Conservation (phyloP, 2,797 vertebrate species). For the Kryptolebias ocellatus region DNA sequence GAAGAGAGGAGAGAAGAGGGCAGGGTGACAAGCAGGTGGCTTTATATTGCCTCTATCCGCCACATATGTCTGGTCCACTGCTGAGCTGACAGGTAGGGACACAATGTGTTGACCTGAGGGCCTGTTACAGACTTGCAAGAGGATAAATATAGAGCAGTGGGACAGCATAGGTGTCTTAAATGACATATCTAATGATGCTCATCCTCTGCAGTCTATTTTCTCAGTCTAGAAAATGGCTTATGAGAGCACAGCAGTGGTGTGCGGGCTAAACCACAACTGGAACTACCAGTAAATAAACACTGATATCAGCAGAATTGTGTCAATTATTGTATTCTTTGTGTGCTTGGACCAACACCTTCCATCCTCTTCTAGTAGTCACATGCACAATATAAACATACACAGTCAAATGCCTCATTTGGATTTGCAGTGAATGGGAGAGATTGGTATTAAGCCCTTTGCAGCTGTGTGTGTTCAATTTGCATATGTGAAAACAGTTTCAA, state of each 20-base stretch:
- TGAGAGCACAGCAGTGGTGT: slow-evolving; percentile 36
- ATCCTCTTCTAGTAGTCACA: slow-evolving; percentile 31
- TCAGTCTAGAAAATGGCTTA: slow-evolving; percentile 49
- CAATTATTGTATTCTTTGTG: slow-evolving; percentile 49
- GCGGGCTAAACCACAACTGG: slow-evolving; percentile 35
- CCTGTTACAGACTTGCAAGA: slow-evolving; percentile 66
- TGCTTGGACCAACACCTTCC: slow-evolving; percentile 50
- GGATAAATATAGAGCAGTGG: slow-evolving; percentile 74
- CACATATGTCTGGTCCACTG: slow-evolving; percentile 67
- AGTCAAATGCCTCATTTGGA: slow-evolving; percentile 64
- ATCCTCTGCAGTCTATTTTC: slow-evolving; percentile 54
- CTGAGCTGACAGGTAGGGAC: slow-evolving; percentile 71
- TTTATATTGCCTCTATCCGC: slow-evolving; percentile 59
- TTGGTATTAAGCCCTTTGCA: slow-evolving; percentile 70
- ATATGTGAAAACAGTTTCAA: slow-evolving; percentile 78
- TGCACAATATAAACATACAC: slow-evolving; percentile 72
- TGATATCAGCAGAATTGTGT: slow-evolving; percentile 48
- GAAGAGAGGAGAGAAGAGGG: slow-evolving; percentile 30
- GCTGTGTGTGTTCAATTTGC: slow-evolving; percentile 74
- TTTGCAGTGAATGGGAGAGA: slow-evolving; percentile 55
- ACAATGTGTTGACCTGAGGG: slow-evolving; percentile 65
- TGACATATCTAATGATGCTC: slow-evolving; percentile 75
- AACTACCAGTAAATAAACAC: slow-evolving; percentile 54
- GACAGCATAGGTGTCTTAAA: slow-evolving; percentile 69
- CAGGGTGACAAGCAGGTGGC: slow-evolving; percentile 60